These are phyloP conservation scores for Pagrus major DNA, from an alignment of 2,113 vertebrate genomes.

Conservation along the genomic window DNA sequence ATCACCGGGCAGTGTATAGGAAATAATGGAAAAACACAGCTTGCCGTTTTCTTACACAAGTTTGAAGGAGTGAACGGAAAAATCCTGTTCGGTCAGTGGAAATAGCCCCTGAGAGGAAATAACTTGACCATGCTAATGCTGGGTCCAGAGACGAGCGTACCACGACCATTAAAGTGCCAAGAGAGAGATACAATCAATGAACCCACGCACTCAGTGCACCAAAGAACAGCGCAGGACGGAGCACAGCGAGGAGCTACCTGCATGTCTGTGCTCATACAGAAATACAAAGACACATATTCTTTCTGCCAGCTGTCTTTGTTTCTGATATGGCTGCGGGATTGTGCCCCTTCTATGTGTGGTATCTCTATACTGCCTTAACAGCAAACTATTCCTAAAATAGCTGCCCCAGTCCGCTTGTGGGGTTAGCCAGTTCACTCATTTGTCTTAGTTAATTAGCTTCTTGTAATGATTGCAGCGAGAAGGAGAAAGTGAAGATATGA, in stretches of 20 bases:
- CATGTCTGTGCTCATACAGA: conserved; percentile 57
- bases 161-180: conserved; percentile 83
- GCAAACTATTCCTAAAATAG: conserved; percentile 56
- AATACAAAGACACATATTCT: conserved; percentile 50
- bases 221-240: conserved; percentile 50
- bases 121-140: conserved; percentile 84
- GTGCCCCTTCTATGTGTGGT: conserved; percentile 26
- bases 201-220: conserved; percentile 80
- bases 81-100: conserved; percentile 85
- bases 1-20: conserved; percentile 61
- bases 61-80: conserved; percentile 84
- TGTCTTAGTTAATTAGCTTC: conserved; percentile 76
- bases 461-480: conserved; percentile 72
- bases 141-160: conserved; percentile 79
- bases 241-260: conserved; percentile 67
- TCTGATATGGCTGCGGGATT: conserved; percentile 6
- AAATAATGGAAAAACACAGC: conserved; percentile 86
- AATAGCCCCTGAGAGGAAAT: conserved; percentile 88
- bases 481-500: conserved; percentile 21
- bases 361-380: conserved; percentile 28
- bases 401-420: conserved; percentile 35
- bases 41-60: conserved; percentile 79
- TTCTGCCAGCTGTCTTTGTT: conserved; percentile 4
- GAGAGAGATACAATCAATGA: conserved; percentile 86
- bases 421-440: conserved; percentile 77